A percentile compares a stretch with the other conserved stretches of the same genome.
These are phyloP conservation scores for Drosophila oshimai DNA, from an alignment of 1,140 invertebrate genomes.

Conservation along the genomic window DNA sequence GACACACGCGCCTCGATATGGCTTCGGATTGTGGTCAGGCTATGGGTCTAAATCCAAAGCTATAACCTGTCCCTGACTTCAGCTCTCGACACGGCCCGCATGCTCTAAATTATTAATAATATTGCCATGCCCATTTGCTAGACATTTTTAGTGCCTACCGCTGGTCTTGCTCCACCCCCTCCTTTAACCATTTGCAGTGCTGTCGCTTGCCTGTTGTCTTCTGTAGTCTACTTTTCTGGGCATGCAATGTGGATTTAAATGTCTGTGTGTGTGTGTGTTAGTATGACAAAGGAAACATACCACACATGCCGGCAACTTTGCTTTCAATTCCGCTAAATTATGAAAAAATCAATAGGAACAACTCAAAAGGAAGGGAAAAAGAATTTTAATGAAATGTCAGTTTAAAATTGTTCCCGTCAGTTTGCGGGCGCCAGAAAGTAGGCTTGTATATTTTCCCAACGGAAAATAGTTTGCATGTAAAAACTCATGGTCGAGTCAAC, in stretches of 20 bases:
- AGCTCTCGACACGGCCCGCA: slow-evolving; percentile 55
- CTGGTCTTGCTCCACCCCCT: background rate
- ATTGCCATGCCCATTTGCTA: slow-evolving; percentile 71
- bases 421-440: slow-evolving; percentile 38
- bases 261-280: background rate
- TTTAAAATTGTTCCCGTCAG: slow-evolving; percentile 72
- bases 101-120: slow-evolving; percentile 80
- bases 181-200: slow-evolving; percentile 17
- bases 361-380: background rate
- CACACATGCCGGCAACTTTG: slow-evolving; percentile 38
- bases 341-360: slow-evolving; percentile 69
- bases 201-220: slow-evolving; percentile 33
- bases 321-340: slow-evolving; percentile 63
- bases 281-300: slow-evolving; percentile 33
- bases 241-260: slow-evolving; percentile 41
- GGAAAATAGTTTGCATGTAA: slow-evolving; percentile 24
- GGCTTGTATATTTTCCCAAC: slow-evolving; percentile 15
- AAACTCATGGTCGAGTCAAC: slow-evolving; percentile 7
- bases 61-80: slow-evolving; percentile 16
- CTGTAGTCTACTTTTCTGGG: slow-evolving; percentile 43
- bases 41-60: slow-evolving; percentile 12
- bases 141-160: slow-evolving; percentile 58
- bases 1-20: slow-evolving; percentile 20
- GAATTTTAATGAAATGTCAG: slow-evolving; percentile 77
- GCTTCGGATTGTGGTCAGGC: slow-evolving; percentile 33